Evolutionary conservation across 2,888 invertebrate genomes (phyloP), one percentile per base, ranked within the genome.

Genomic region (Lycia hirtaria): DNA sequence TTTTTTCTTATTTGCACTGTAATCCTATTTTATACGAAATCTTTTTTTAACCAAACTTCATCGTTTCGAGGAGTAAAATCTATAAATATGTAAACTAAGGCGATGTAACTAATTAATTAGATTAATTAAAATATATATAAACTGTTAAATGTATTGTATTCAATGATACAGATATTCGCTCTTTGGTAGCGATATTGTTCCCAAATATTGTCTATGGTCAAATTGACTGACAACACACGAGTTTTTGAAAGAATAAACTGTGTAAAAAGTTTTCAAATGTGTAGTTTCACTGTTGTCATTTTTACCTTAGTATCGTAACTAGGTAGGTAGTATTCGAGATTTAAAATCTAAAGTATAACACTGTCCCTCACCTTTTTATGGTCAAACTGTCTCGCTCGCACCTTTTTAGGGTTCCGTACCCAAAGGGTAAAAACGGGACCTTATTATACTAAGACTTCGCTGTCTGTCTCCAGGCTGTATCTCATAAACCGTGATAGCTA

Each of bases 171-270:
- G 33, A 38, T 33, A 30, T 67, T 65, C 68, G 64, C 74, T 77
- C 78, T 67, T 76, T 75, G 78, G 72, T 75, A 69, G 75, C 62
- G 71, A 72, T 72, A 69, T 72, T 76, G 75, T 86, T 80, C 81
- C 82, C 72, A 75, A 43, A 75, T 76, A 78, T 82, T 87, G 85
- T 81, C 83, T 78, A 77, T 73, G 68, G 69, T 70, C 75, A 72
- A 67, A 50, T 60, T 44, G 73, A 72, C 80, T 83, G 86, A 76
- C 80, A 82, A 80, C 79, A 78, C 19, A 75, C 43, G 56, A 58
- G 59, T 80, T 87, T 88, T 88, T 85, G 81, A 82, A 80, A 65
- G 78, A 87, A 85, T 87, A 85, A 87, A 84, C 74, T 73, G 73
- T 80, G 76, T 77, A 80, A 83, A 80, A 76, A 77, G 72, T 76